Evolutionary conservation across 2,797 vertebrate genomes (phyloP).

Genomic region (Phataginus tetradactyla): DNA sequence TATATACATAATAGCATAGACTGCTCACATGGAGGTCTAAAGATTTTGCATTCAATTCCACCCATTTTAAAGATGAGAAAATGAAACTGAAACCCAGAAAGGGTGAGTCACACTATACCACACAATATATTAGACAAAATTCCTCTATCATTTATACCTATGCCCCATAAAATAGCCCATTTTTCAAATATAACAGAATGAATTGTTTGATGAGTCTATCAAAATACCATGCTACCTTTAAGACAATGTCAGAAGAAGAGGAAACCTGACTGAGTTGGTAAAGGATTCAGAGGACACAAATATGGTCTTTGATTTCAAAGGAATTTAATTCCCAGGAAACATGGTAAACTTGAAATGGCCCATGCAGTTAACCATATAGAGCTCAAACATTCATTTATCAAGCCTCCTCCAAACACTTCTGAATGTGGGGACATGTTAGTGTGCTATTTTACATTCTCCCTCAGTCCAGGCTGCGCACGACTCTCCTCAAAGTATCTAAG

Average conservation of each 20-base stretch:
- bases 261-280: background rate
- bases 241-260: background rate
- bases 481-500: background rate
- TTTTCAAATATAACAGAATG: background rate
- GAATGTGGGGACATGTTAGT: background rate
- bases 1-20: background rate
- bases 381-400: background rate
- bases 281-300: background rate
- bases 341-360: background rate
- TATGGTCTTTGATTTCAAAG: background rate
- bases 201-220: background rate
- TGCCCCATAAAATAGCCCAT: background rate
- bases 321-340: background rate
- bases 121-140: background rate
- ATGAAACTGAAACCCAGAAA: background rate
- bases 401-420: background rate
- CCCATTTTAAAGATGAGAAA: constrained; percentile 20
- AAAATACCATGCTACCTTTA: background rate
- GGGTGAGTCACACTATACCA: background rate
- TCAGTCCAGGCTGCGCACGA: background rate
- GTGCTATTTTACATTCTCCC: background rate
- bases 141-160: background rate
- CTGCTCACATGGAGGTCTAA: background rate
- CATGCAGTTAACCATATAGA: background rate
- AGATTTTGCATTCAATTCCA: background rate